Conservation (phyloP, 2,113 vertebrate species). For the Seriola quinqueradiata region DNA sequence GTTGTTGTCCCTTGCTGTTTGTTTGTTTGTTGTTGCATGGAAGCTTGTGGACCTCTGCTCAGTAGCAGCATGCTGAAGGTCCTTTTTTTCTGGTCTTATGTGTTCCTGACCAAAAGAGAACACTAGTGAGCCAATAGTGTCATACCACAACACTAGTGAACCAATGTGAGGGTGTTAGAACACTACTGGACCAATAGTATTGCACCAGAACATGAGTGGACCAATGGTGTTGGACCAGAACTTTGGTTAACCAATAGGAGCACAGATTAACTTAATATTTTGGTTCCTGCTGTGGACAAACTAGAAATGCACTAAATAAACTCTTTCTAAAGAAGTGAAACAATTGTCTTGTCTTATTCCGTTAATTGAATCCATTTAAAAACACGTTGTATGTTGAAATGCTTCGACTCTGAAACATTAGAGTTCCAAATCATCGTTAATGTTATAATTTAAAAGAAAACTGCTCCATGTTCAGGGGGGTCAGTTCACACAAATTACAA, state of each 20-base stretch:
- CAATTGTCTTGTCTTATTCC: neutral
- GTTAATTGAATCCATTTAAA: no score
- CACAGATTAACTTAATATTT: constrained; percentile 78
- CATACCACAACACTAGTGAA: constrained; percentile 80
- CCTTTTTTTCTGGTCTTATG: constrained; percentile 49
- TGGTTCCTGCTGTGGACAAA: constrained; percentile 78
- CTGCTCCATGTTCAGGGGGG: no score
- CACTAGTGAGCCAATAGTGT: constrained; percentile 78
- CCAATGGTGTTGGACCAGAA: constrained; percentile 72
- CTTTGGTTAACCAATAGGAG: constrained; percentile 74
- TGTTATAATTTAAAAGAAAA: no score
- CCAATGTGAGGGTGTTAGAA: constrained; percentile 57
- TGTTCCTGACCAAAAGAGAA: constrained; percentile 70
- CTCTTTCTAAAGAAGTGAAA: constrained; percentile 71
- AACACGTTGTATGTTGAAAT: neutral
- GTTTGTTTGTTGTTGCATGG: constrained; percentile 81
- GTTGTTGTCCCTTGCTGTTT: constrained; percentile 69
- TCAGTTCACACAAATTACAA: no score
- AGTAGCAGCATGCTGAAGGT: constrained; percentile 82
- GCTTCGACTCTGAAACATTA: no score
- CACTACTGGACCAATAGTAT: constrained; percentile 73
- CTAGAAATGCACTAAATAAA: constrained; percentile 84
- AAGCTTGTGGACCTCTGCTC: constrained; percentile 80
- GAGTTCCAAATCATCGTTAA: no score
- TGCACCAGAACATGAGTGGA: constrained; percentile 69